Evolutionary conservation across 2,888 invertebrate species (phyloP), one percentile per base, ranked within the genome.

Genomic region (Leucoptera coffeella): DNA sequence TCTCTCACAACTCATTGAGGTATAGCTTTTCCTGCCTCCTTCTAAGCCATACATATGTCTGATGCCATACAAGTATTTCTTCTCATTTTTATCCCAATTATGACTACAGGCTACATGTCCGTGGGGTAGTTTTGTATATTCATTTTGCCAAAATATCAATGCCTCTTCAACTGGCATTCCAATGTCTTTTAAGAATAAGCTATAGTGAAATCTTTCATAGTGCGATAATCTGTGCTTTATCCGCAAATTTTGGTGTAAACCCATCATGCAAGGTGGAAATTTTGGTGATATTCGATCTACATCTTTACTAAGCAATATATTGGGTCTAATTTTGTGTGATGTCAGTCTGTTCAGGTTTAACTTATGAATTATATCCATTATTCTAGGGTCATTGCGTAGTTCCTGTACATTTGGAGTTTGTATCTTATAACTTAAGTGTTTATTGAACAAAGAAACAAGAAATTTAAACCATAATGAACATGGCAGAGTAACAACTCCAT

Each of bases 41-140:
- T 82, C 82, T 25, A 82, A 51, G 1, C 84, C 84, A 58, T 84
- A 85, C 51, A 83, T 58, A 41, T 85, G 84, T 31, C 81, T 59
- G 26, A 84, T 80, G 30, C 80, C 79, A 51, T 82, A 82, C 4
- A 73, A 43, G 46, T 76, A 81, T 38, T 78, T 76, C 14, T 69
- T 73, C 35, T 75, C 74, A 49, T 78, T 74, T 24, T 61, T 64
- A 26, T 73, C 62, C 84, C 84, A 85, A 35, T 55, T 64, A 38
- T 84, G 84, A 12, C 58, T 55, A 38, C 82, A 83, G 23, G 47
- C 52, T 19, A 73, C 62, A 22, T 41, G 49, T 3, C 58, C 53
- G 27, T 42, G 47, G 20, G 71, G 59, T 22, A 53, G 51, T 38
- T 74, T 62, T 2, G 64, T 67, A 47, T 85, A 84, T 45, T 82